Evolutionary conservation across 1,140 invertebrate genomes (phyloP).

Genomic region (Penaeus chinensis): DNA sequence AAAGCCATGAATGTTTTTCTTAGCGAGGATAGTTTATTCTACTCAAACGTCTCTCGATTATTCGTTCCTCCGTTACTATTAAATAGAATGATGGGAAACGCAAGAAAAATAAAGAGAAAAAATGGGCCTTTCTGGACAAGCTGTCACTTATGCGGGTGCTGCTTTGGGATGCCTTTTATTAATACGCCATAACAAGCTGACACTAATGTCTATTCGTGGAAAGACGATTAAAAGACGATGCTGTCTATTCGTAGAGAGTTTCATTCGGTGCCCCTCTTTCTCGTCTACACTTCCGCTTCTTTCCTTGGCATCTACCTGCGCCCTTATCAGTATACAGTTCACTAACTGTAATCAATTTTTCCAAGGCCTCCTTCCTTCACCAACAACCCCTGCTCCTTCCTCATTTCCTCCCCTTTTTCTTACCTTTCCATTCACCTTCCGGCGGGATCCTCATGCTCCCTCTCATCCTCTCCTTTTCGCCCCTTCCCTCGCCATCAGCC

Average conservation of each 20-base stretch:
- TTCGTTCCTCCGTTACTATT: background rate
- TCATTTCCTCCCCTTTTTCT: background rate
- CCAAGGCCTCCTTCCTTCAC: background rate
- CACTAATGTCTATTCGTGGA: no score
- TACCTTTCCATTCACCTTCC: background rate
- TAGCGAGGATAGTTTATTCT: background rate
- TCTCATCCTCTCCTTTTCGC: slow-evolving; percentile 7
- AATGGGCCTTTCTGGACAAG: no score
- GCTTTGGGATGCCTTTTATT: no score
- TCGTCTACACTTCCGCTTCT: background rate
- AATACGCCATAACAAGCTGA: no score
- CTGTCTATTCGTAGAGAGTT: no score
- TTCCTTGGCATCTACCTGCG: background rate
- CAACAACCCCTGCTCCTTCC: background rate
- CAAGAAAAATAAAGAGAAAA: background rate
- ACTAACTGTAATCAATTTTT: background rate
- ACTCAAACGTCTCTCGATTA: no score
- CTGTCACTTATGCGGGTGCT: no score
- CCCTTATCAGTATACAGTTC: no score
- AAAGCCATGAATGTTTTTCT: background rate
- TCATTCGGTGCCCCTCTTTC: background rate
- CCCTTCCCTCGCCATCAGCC: slow-evolving; percentile 1
- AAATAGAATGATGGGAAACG: background rate
- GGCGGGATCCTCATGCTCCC: background rate
- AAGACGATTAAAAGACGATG: no score